These are phyloP conservation scores for Myxocyprinus asiaticus DNA, from an alignment of 2,113 vertebrate genomes.

Conservation along the genomic window DNA sequence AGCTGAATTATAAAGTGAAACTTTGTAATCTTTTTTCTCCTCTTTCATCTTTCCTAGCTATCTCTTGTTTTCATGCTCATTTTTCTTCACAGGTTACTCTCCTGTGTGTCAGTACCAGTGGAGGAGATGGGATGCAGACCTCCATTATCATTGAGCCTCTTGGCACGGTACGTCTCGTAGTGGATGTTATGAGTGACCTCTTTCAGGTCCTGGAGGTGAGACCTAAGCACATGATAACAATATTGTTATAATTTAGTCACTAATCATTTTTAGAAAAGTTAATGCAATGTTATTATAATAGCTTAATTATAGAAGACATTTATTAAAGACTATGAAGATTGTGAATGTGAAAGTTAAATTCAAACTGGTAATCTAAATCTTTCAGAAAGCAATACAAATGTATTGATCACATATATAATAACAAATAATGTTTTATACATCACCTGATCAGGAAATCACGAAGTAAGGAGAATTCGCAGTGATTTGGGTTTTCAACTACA, in stretches of 20 bases:
- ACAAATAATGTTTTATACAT: slow-evolving; percentile 37
- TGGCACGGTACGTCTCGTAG: slow-evolving; percentile 96
- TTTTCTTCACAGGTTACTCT: slow-evolving; percentile 86
- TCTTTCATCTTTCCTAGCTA: slow-evolving; percentile 39
- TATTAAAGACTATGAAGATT: no score
- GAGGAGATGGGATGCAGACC: slow-evolving; percentile 88
- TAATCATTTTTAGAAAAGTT: no score
- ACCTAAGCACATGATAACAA: slow-evolving; percentile 69
- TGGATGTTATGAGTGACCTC: slow-evolving; percentile 99
- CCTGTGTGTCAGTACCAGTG: slow-evolving; percentile 73
- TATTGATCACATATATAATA: no score
- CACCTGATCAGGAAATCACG: slow-evolving; percentile 98
- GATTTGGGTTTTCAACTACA: slow-evolving; percentile 94
- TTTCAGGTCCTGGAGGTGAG: slow-evolving; percentile 96
- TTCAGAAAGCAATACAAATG: no score
- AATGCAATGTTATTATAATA: background rate
- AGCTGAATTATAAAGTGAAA: slow-evolving; percentile 51
- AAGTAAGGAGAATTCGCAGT: slow-evolving; percentile 95
- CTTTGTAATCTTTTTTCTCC: slow-evolving; percentile 28
- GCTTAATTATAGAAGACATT: background rate
- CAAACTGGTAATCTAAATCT: no score
- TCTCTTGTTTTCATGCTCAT: background rate
- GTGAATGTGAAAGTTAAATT: no score
- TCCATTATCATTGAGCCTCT: slow-evolving; percentile 91
- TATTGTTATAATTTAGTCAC: no score